Conservation (phyloP, 1,140 invertebrate species). For the Drosophila simulans region DNA sequence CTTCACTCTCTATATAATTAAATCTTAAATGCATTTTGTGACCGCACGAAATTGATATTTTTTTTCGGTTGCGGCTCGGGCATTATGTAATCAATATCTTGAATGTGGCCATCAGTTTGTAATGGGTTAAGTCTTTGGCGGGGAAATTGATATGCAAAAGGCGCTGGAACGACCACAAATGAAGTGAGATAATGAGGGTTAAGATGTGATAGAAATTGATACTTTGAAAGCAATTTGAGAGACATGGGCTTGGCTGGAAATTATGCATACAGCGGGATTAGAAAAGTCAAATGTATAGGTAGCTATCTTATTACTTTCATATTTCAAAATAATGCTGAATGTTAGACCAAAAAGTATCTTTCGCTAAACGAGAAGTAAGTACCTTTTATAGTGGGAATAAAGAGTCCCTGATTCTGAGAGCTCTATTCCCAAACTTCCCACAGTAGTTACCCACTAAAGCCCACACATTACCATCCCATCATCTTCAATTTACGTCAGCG, state of each 20-base stretch:
- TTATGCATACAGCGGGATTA: background rate
- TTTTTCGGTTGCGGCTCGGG: background rate
- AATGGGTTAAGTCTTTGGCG: constrained; percentile 29
- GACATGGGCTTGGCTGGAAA: constrained; percentile 15
- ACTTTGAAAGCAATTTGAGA: constrained; percentile 6
- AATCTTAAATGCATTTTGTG: constrained; percentile 51
- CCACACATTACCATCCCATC: constrained; percentile 26
- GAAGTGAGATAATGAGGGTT: constrained; percentile 43
- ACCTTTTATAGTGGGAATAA: too few species aligned
- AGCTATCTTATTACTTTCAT: too few species aligned
- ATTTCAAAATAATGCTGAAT: too few species aligned
- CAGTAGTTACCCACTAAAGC: constrained; percentile 17
- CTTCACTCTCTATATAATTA: constrained; percentile 61
- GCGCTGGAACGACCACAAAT: constrained; percentile 22
- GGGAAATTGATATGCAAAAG: constrained; percentile 40
- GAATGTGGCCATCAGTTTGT: constrained; percentile 35
- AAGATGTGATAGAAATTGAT: constrained; percentile 9
- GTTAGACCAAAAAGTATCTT: too few species aligned
- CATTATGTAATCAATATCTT: constrained; percentile 53
- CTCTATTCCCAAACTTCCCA: constrained; percentile 1
- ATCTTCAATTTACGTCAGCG: constrained; percentile 13
- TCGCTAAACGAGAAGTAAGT: too few species aligned
- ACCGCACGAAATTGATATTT: constrained; percentile 52
- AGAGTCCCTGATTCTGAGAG: too few species aligned
- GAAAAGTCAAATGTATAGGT: constrained; percentile 1